Conservation (phyloP, 2,113 vertebrate species). For the Oxyura jamaicensis region DNA sequence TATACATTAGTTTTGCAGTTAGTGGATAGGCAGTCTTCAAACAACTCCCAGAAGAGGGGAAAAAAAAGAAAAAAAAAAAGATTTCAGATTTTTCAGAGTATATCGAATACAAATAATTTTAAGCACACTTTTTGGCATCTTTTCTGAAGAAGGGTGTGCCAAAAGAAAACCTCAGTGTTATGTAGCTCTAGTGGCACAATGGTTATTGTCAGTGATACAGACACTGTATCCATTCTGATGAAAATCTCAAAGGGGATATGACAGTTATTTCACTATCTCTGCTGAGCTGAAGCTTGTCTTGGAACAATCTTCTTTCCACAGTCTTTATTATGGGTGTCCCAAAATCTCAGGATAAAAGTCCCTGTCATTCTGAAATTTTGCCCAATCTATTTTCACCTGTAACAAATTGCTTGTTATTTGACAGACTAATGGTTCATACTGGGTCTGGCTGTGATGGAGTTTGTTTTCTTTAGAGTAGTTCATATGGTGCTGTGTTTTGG, state of each 20-base stretch:
- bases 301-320: background rate
- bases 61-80: background rate
- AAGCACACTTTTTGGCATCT: background rate
- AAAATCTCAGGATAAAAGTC: background rate
- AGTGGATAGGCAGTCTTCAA: background rate
- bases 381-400: no score
- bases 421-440: background rate
- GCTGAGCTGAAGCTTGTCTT: background rate
- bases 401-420: background rate
- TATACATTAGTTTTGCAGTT: background rate
- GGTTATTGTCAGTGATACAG: background rate
- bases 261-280: background rate
- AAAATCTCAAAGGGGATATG: background rate
- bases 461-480: no score
- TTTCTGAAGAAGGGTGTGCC: background rate
- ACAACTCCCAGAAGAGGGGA: background rate
- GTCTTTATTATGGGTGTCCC: background rate
- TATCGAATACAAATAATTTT: background rate
- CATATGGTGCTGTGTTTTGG: no score
- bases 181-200: background rate
- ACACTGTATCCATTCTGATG: background rate
- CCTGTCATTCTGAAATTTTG: no score
- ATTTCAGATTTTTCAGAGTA: background rate
- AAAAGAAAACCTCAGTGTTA: rapidly evolving
- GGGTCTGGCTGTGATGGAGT: no score